Evolutionary conservation across 2,888 invertebrate species (phyloP).

Genomic region (Orchestes rusci): DNA sequence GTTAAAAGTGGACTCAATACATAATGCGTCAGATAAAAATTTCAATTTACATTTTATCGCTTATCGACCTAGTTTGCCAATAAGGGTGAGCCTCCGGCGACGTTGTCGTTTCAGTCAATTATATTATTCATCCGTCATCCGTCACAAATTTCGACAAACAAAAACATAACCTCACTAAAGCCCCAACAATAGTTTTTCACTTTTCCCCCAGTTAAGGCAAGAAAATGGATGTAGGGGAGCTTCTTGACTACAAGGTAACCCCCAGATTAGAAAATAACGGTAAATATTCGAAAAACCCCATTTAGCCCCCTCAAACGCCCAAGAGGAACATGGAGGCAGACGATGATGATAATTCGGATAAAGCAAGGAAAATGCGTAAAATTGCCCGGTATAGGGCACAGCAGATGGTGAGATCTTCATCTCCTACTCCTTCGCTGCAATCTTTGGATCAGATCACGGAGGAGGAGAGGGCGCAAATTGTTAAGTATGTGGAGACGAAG

Average conservation of each 20-base stretch:
- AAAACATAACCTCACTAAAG: no score
- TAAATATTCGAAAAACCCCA: background rate
- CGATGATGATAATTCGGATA: conserved; percentile 59
- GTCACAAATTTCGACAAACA: no score
- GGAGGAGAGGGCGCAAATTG: conserved; percentile 71
- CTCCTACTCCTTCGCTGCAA: conserved; percentile 43
- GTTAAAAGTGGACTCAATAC: no score
- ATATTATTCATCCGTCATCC: no score
- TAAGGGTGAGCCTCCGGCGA: no score
- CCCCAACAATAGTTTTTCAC: background rate
- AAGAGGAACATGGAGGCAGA: conserved; percentile 59
- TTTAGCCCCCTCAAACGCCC: conserved; percentile 74
- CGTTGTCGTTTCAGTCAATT: no score
- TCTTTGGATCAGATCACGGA: conserved; percentile 52
- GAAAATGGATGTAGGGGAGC: conserved; percentile 53
- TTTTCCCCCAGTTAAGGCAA: background rate
- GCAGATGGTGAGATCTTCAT: conserved; percentile 44
- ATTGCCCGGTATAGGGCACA: conserved; percentile 50
- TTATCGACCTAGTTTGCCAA: no score
- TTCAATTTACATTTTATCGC: no score
- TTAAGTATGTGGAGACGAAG: conserved; percentile 78
- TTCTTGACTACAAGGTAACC: conserved; percentile 51
- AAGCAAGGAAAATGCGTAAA: conserved; percentile 55
- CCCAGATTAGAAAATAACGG: background rate
- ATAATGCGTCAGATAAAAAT: no score